Percentiles rank a stretch among this genome's conserved stretches.
Evolutionary conservation across 2,797 vertebrate genomes (phyloP).

Genomic region (Serranus cabrilla): DNA sequence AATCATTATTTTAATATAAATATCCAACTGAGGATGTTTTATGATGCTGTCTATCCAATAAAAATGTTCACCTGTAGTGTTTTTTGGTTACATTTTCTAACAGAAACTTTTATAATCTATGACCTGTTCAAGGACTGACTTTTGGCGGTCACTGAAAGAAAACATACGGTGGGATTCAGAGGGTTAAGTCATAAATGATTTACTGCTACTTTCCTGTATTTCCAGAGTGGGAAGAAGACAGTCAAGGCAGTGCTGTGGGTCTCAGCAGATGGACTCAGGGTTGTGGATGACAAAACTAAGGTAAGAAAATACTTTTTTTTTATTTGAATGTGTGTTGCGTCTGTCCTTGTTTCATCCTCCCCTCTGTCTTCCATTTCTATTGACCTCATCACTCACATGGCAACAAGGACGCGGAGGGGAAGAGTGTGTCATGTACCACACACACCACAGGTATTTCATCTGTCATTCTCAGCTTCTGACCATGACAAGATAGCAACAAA

Average conservation of each 20-base stretch:
- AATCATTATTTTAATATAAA: no score
- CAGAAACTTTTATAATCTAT: no score
- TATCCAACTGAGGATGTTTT: no score
- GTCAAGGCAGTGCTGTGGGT: constrained; percentile 95
- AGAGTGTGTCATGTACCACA: constrained; percentile 1
- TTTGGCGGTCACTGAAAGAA: no score
- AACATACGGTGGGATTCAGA: no score
- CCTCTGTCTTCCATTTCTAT: background rate
- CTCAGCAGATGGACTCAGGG: constrained; percentile 92
- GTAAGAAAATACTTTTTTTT: constrained; percentile 70
- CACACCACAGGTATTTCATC: background rate
- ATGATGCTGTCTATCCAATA: no score
- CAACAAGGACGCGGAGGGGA: background rate
- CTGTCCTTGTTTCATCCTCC: background rate
- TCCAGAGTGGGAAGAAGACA: constrained; percentile 92
- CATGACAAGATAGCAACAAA: background rate
- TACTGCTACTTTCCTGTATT: constrained; percentile 13
- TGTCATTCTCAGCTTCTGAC: background rate
- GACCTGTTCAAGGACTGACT: no score
- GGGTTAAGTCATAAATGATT: background rate
- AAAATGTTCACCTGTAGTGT: no score
- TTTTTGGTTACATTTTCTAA: no score
- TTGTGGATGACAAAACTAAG: constrained; percentile 96
- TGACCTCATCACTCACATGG: constrained; percentile 13
- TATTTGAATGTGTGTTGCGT: background rate